Evolutionary conservation across 2,113 vertebrate genomes (phyloP).

Genomic region (Petroica traversi): DNA sequence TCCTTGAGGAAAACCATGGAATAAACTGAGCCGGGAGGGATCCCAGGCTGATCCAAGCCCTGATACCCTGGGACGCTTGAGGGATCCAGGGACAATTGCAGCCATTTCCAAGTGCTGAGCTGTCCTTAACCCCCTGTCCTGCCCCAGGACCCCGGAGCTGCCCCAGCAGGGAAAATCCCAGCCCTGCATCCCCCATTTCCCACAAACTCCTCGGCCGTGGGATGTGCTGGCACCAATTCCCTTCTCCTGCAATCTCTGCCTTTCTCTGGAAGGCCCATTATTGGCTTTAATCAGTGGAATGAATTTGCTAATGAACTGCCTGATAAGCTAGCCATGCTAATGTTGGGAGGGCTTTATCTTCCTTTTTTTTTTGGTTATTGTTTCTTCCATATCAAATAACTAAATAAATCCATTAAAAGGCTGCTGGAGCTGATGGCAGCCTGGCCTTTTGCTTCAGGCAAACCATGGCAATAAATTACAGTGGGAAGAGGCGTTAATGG

Average conservation of each 20-base stretch:
- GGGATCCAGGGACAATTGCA: not conserved
- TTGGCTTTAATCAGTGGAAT: not conserved
- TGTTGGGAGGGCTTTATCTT: not conserved
- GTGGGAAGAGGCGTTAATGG: not conserved
- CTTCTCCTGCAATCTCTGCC: fast-evolving
- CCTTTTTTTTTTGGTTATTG: not conserved
- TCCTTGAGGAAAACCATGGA: fast-evolving
- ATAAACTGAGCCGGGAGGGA: not conserved
- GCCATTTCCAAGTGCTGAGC: not conserved
- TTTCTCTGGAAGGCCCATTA: not conserved
- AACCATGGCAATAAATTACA: not conserved
- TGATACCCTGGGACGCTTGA: no score
- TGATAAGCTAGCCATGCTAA: not conserved
- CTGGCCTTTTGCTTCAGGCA: not conserved
- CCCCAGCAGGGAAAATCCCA: not conserved
- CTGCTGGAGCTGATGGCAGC: not conserved
- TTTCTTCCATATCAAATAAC: not conserved
- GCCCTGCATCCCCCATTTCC: fast-evolving
- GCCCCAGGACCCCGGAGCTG: no score
- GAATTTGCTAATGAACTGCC: not conserved
- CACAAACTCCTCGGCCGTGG: fast-evolving
- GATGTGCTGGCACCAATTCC: not conserved
- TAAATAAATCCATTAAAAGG: not conserved
- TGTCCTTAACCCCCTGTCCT: not conserved
- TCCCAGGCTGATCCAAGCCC: not conserved